These are phyloP conservation scores for Hypsopygia costalis DNA, from an alignment of 2,888 invertebrate species.

Conservation along the genomic window DNA sequence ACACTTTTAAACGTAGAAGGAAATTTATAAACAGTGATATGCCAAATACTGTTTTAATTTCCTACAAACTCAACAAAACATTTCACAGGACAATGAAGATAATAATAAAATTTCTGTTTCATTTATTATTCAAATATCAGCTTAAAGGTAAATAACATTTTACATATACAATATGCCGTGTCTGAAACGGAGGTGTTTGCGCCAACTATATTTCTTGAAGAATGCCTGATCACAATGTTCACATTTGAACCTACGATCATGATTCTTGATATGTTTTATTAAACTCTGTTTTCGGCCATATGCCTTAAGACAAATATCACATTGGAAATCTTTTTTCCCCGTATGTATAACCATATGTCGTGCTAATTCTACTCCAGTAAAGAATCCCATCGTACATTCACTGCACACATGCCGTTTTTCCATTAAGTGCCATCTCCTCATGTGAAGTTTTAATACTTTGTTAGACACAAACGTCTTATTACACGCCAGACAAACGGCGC, in stretches of 20 bases:
- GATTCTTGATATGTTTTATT: constrained; percentile 19
- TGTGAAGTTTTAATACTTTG: constrained; percentile 29
- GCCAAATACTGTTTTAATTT: too few relatives aligned
- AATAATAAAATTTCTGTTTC: too few relatives aligned
- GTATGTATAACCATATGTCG: constrained; percentile 37
- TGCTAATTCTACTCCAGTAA: constrained; percentile 23
- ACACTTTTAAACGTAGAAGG: too few relatives aligned
- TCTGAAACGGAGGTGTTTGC: neutral
- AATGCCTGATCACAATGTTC: constrained; percentile 23
- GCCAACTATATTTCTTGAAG: constrained; percentile 34
- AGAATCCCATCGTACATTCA: constrained; percentile 33
- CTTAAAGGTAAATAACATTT: too few relatives aligned
- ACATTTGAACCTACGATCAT: constrained; percentile 29
- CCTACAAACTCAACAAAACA: too few relatives aligned
- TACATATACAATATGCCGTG: neutral
- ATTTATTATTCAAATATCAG: too few relatives aligned
- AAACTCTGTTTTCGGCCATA: constrained; percentile 23
- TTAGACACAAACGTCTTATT: constrained; percentile 28
- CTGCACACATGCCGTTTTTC: constrained; percentile 32
- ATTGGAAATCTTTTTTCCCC: constrained; percentile 25
- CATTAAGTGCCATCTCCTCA: constrained; percentile 42
- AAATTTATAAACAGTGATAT: too few relatives aligned
- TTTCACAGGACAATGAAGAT: too few relatives aligned
- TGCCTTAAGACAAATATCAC: constrained; percentile 31
- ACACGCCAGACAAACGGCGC: constrained; percentile 34